Evolutionary conservation across 2,797 vertebrate genomes (phyloP).

Genomic region (Arremon brunneinucha): DNA sequence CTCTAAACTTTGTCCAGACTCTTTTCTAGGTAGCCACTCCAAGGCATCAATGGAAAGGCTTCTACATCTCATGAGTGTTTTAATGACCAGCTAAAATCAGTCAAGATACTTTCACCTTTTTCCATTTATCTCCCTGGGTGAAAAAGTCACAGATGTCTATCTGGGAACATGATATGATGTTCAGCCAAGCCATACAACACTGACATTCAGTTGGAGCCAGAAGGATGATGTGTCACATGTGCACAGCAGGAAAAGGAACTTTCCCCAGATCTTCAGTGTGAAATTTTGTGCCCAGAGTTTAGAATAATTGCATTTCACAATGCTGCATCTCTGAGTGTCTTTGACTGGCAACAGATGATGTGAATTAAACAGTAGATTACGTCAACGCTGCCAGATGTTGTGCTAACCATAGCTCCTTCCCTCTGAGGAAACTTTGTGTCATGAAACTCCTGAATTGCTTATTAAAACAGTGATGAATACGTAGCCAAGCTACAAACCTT

Average conservation of each 20-base stretch:
- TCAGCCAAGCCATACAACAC: not conserved
- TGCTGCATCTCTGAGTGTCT: not conserved
- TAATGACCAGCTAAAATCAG: not conserved
- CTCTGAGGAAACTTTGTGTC: not conserved
- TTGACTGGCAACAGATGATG: not conserved
- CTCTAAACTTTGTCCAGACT: not conserved
- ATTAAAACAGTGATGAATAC: not conserved
- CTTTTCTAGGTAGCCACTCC: not conserved
- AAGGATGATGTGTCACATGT: not conserved
- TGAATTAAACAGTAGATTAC: not conserved
- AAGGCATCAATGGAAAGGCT: not conserved
- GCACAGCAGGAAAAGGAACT: not conserved
- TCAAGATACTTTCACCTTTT: not conserved
- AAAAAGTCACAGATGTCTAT: not conserved
- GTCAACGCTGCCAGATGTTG: not conserved
- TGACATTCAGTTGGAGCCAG: not conserved
- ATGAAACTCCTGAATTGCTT: not conserved
- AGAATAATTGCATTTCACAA: not conserved
- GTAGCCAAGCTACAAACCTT: not conserved
- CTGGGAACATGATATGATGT: not conserved
- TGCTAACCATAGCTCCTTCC: not conserved
- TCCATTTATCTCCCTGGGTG: not conserved
- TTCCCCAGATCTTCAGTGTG: not conserved
- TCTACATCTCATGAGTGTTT: not conserved
- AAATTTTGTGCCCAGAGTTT: not conserved